phyloP scores from a whole-genome alignment of 23 tunicate species.

The Botrylloides violaceus region DNA sequence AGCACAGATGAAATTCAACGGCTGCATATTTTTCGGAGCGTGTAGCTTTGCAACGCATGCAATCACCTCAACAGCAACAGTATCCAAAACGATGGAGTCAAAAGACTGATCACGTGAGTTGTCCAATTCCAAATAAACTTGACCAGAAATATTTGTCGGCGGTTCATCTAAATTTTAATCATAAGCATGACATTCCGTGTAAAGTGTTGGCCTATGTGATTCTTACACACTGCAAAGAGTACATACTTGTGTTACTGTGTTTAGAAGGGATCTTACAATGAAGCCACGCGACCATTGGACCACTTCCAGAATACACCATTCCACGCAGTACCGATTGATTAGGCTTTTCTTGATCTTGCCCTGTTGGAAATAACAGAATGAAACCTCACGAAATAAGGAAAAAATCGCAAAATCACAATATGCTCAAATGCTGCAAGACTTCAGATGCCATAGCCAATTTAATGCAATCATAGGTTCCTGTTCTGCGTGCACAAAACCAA shows the following conservation, averaged over 20 bases:
- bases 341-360: slow-evolving; percentile 21
- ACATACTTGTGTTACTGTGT: slow-evolving; percentile 13
- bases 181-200: no score
- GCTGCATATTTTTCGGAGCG: slow-evolving; percentile 49
- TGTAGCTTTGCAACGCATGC: slow-evolving; percentile 68
- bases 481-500: no score
- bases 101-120: slow-evolving; percentile 24
- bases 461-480: no score
- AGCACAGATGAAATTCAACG: slow-evolving; percentile 27
- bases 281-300: slow-evolving; percentile 49
- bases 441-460: no score
- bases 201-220: neutral
- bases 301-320: slow-evolving; percentile 22
- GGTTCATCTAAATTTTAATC: slow-evolving; percentile 33
- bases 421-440: no score
- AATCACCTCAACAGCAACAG: slow-evolving; percentile 23
- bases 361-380: no score
- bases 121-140: slow-evolving; percentile 49
- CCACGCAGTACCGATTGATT: slow-evolving; percentile 29
- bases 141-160: slow-evolving; percentile 47
- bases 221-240: neutral
- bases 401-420: no score
- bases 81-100: slow-evolving; percentile 32
- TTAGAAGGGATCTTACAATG: slow-evolving; percentile 38
- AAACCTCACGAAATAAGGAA: no score